Conservation (phyloP, 2,888 invertebrate genomes). For the Augochlorella aurata region DNA sequence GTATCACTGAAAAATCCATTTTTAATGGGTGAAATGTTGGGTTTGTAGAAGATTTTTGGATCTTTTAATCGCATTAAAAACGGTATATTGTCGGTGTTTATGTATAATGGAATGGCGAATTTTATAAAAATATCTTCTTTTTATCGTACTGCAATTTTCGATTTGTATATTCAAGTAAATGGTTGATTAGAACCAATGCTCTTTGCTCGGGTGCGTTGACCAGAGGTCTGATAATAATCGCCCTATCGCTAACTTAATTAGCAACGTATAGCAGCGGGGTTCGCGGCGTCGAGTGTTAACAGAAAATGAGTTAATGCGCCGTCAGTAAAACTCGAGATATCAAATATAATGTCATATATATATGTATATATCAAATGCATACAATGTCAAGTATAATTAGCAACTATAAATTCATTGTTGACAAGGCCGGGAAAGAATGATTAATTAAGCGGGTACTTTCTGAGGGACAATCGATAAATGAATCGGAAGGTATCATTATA, state of each 20-base stretch:
- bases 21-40: too few species aligned
- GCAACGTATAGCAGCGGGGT: background rate
- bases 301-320: background rate
- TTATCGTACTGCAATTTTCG: too few species aligned
- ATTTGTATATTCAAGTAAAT: too few species aligned
- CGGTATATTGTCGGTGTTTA: too few species aligned
- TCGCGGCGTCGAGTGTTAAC: background rate
- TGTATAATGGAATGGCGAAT: too few species aligned
- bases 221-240: background rate
- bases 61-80: too few species aligned
- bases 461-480: conserved; percentile 3
- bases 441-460: background rate
- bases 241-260: background rate
- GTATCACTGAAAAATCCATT: too few species aligned
- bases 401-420: background rate
- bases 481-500: background rate
- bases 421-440: background rate
- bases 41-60: too few species aligned
- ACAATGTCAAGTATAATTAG: too few species aligned
- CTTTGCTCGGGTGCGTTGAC: background rate
- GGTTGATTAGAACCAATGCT: too few species aligned
- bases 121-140: too few species aligned
- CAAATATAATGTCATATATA: background rate
- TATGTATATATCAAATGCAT: too few species aligned
- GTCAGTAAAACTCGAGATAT: background rate